Evolutionary conservation across 2,888 invertebrate species (phyloP), one percentile per base, ranked within the genome.

Genomic region (Chrysolina oricalcia): DNA sequence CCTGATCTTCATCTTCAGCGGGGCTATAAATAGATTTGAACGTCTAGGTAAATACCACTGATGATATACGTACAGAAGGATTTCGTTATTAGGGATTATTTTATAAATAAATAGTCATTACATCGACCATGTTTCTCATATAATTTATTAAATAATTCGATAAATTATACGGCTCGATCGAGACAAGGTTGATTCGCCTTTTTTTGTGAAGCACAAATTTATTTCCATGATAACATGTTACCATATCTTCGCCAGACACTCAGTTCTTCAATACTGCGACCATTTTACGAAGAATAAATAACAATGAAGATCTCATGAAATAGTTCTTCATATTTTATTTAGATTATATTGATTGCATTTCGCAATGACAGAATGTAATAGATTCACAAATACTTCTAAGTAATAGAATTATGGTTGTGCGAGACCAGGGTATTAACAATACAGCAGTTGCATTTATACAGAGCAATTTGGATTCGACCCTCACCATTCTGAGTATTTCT

Each of bases 31-130:
- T 59, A 59, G 59, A 59, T 59, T 59, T 53, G 15, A 53, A 68
- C 27, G 53, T 48, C 53, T 53, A 68, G 41, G 50, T 23, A 19
- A 68, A 53, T 27, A 19, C 11, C 19, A 13, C 46, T 53, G 21
- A 67, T 67, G 21, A 67, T 67, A 48, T 50, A 50, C 19, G 53
- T 41, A 53, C 21, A 23, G 64, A 50, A 65, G 71, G 71, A 65
- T 53, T 71, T 53, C 21, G 35, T 64, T 64, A 53, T 64, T 35
- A 64, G 35, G 48, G 21, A 71, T 64, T 71, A 71, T 63, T 71
- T 71, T 64, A 46, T 66, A 56, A 72, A 72, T 72, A 35, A 56
- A 66, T 66, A 66, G 66, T 72, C 59, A 72, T 72, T 72, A 72
- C 19, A 53, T 53, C 63, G 56, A 72, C 41, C 19, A 56, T 68